A percentile compares a stretch with the other conserved stretches of the same genome.
Evolutionary conservation across 2,888 invertebrate species (phyloP).

Genomic region (Terebella lapidaria): DNA sequence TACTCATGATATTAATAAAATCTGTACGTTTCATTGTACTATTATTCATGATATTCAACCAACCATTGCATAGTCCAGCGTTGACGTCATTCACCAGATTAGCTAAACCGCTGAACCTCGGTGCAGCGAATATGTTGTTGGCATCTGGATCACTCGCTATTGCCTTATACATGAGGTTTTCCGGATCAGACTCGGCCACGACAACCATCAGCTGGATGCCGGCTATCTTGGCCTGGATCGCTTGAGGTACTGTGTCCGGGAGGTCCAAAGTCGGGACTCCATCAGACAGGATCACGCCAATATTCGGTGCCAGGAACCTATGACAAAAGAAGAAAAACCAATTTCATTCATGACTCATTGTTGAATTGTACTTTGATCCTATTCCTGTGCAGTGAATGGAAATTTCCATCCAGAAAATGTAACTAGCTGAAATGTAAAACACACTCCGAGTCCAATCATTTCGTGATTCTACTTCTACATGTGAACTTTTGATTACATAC

Average conservation of each 20-base stretch:
- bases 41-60: not conserved
- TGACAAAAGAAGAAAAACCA: not conserved
- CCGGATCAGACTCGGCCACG: not conserved
- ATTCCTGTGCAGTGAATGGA: no score
- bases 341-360: not conserved
- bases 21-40: no score
- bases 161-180: slow-evolving; percentile 1
- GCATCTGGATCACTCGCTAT: not conserved
- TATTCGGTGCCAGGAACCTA: not conserved
- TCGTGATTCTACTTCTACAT: not conserved
- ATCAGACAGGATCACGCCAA: slow-evolving; percentile 19
- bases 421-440: no score
- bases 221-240: slow-evolving; percentile 16
- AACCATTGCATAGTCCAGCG: not conserved
- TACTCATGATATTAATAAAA: no score
- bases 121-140: not conserved
- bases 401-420: no score
- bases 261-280: slow-evolving; percentile 40
- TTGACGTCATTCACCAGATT: no score
- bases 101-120: not conserved
- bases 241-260: slow-evolving; percentile 38
- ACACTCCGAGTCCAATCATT: not conserved
- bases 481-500: not conserved
- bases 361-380: not conserved
- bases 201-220: slow-evolving; percentile 13